phyloP scores from a whole-genome alignment of 30 jellyfish, hydroid and myxozoan genomes.

The Sanderia malayensis region DNA sequence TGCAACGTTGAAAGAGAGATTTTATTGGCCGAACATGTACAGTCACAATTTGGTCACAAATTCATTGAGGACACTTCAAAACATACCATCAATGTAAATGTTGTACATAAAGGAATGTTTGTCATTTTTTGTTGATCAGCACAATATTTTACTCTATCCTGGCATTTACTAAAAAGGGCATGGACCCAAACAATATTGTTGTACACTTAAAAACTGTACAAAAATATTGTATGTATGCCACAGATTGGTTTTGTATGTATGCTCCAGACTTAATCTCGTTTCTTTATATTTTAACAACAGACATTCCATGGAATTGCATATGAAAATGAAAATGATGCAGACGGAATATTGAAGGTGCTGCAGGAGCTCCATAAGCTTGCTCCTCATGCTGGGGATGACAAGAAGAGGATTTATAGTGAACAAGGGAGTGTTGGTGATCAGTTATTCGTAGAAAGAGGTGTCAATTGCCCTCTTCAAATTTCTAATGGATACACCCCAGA shows the following conservation, averaged over 20 bases:
- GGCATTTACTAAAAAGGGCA: too few species aligned
- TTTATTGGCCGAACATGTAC: too few species aligned
- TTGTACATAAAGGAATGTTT: too few species aligned
- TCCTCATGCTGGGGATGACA: slow-evolving; percentile 27
- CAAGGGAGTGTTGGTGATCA: slow-evolving; percentile 33
- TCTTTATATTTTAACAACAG: not conserved
- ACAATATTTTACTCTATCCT: too few species aligned
- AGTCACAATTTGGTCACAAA: not conserved
- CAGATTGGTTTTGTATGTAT: too few species aligned
- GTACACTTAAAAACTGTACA: too few species aligned
- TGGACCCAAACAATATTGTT: too few species aligned
- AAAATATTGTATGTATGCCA: too few species aligned
- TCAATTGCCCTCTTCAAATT: slow-evolving; percentile 21
- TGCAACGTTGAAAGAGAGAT: too few species aligned
- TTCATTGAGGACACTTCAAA: not conserved
- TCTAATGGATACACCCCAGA: slow-evolving; percentile 26
- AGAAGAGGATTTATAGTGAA: slow-evolving; percentile 1
- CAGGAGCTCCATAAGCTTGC: not conserved
- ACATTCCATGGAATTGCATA: slow-evolving; percentile 17
- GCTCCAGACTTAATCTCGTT: not conserved
- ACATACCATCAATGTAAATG: not conserved
- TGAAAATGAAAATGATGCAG: slow-evolving; percentile 34
- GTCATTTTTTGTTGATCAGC: too few species aligned
- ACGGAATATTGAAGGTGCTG: slow-evolving; percentile 19
- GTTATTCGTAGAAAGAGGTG: slow-evolving; percentile 33